A percentile compares a stretch with the other conserved stretches of the same genome.
Evolutionary conservation across 1,140 invertebrate species (phyloP).

Genomic region (Macrostomum lignano): DNA sequence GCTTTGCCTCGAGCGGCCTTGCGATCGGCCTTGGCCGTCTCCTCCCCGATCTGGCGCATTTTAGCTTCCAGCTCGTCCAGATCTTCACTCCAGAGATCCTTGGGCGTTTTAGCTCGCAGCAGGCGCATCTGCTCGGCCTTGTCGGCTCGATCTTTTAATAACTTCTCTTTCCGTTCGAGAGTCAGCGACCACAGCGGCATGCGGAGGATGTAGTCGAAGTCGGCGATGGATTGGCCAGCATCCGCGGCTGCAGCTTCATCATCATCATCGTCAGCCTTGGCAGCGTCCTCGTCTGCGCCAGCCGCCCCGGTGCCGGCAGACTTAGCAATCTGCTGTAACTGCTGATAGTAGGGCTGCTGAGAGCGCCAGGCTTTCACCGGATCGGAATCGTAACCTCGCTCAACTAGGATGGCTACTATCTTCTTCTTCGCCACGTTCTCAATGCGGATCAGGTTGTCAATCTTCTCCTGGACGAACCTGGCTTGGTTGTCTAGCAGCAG

Average conservation of each 20-base stretch:
- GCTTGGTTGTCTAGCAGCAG: slow-evolving; percentile 68
- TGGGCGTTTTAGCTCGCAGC: too few species aligned
- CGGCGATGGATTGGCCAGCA: slow-evolving; percentile 13
- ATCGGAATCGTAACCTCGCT: slow-evolving; percentile 48
- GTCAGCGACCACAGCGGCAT: slow-evolving; percentile 57
- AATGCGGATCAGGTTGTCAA: slow-evolving; percentile 56
- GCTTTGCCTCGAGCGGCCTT: too few species aligned
- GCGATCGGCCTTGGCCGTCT: too few species aligned
- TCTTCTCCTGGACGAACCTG: slow-evolving; percentile 79
- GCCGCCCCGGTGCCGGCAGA: too few species aligned
- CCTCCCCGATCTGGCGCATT: too few species aligned
- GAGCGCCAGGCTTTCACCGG: slow-evolving; percentile 83
- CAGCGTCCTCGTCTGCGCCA: slow-evolving; percentile 33
- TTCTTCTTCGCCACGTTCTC: slow-evolving; percentile 21
- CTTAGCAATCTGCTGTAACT: too few species aligned
- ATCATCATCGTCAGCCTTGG: background rate
- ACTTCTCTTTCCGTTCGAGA: slow-evolving; percentile 71
- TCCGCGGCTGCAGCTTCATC: slow-evolving; percentile 15
- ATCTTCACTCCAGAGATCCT: too few species aligned
- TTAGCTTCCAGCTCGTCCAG: too few species aligned
- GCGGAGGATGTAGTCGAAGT: slow-evolving; percentile 29
- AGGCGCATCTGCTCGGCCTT: too few species aligned
- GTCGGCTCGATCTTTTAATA: too few species aligned
- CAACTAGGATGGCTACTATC: background rate
- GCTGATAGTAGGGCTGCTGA: too few species aligned